Evolutionary conservation across 2,113 vertebrate species (phyloP).

Genomic region (Actenoides hombroni): DNA sequence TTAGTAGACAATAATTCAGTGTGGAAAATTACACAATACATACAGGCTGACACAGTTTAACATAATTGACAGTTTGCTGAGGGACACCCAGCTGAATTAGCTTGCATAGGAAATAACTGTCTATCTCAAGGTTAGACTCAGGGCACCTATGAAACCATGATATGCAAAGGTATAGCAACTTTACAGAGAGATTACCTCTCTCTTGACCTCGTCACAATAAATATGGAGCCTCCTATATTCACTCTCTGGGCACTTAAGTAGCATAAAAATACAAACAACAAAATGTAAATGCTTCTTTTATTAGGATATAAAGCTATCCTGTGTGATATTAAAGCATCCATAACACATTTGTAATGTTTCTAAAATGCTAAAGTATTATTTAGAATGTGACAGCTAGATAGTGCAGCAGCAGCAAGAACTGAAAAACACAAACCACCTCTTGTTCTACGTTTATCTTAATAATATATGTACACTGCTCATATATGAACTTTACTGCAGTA

Average conservation of each 20-base stretch:
- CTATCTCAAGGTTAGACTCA: conserved; percentile 45
- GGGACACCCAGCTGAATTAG: conserved; percentile 13
- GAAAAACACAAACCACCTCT: background rate
- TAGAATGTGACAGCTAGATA: conserved; percentile 2
- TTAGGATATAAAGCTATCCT: conserved; percentile 29
- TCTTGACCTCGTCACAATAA: background rate
- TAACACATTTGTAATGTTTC: conserved; percentile 22
- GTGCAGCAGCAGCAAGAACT: background rate
- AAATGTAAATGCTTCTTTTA: conserved; percentile 41
- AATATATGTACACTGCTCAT: background rate
- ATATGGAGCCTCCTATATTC: background rate
- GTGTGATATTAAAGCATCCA: conserved; percentile 6
- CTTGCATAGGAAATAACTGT: background rate
- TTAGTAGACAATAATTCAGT: conserved; percentile 43
- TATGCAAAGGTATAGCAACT: background rate
- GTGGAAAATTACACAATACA: conserved; percentile 8
- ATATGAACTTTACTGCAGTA: background rate
- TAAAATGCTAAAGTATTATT: conserved; percentile 2
- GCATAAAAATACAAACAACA: conserved; percentile 37
- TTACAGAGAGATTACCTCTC: background rate
- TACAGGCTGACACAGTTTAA: conserved; percentile 30
- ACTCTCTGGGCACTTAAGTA: background rate
- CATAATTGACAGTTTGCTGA: conserved; percentile 53
- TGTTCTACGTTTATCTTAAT: background rate
- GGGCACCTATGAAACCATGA: background rate